A percentile compares a stretch with the other conserved stretches of the same genome.
Conservation (phyloP, 35 echinoderm and acorn worm species). For the Hemicentrotus pulcherrimus region DNA sequence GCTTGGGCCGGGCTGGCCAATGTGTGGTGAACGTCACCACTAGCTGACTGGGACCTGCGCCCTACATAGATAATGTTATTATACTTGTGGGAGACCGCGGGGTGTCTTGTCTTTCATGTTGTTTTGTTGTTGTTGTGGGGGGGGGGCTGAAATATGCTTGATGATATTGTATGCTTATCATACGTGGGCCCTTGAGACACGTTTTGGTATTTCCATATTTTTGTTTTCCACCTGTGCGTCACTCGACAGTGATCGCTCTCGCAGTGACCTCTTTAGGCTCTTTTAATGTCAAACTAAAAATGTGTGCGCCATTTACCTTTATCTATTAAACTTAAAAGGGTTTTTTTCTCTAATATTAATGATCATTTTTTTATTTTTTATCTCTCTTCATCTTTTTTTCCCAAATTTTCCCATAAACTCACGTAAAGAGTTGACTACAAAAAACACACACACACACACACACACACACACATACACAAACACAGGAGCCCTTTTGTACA, state of each 20-base stretch:
- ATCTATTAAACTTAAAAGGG: too few species aligned
- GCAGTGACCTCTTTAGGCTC: too few species aligned
- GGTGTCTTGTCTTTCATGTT: neutral
- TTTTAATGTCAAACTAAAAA: neutral
- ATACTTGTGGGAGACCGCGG: neutral
- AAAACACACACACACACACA: too few species aligned
- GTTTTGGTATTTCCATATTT: neutral
- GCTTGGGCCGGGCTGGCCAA: neutral
- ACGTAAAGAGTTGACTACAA: too few species aligned
- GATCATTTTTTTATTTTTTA: too few species aligned
- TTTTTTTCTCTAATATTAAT: too few species aligned
- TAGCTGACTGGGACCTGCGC: neutral
- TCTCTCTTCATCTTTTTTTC: too few species aligned
- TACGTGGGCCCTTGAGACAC: neutral
- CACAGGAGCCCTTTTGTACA: too few species aligned
- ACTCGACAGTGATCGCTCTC: too few species aligned
- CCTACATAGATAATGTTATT: conserved; percentile 13
- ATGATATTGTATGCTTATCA: neutral
- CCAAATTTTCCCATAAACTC: too few species aligned
- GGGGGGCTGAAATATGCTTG: neutral
- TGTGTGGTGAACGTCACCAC: neutral
- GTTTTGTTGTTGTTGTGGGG: neutral
- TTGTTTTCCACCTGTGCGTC: neutral
- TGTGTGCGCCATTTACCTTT: neutral
- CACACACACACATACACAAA: too few species aligned